A percentile compares a stretch with the other conserved stretches of the same genome.
phyloP scores from a whole-genome alignment of 1,140 invertebrate genomes.

The Drosophila parvula region DNA sequence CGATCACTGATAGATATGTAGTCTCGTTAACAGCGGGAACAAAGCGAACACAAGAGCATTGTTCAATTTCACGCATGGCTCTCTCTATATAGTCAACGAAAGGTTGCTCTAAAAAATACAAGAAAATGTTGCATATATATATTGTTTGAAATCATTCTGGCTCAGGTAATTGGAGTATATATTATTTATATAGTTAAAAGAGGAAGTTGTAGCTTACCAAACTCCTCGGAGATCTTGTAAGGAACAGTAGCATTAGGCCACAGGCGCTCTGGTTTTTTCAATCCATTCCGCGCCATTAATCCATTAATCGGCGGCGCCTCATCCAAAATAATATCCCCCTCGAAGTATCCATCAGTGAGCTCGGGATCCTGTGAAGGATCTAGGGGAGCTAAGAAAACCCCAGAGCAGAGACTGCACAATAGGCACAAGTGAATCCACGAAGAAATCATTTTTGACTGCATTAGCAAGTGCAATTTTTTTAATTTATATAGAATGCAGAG shows the following conservation, averaged over 20 bases:
- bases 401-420: conserved; percentile 15
- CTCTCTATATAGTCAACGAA: conserved; percentile 43
- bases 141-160: too few relatives aligned
- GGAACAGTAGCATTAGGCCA: conserved; percentile 82
- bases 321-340: conserved; percentile 32
- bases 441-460: conserved; percentile 46
- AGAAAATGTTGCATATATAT: too few relatives aligned
- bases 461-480: not conserved
- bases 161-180: too few relatives aligned
- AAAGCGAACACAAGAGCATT: conserved; percentile 68
- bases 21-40: conserved; percentile 35
- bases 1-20: conserved; percentile 36
- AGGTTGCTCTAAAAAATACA: not conserved
- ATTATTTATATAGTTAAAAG: not conserved
- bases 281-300: conserved; percentile 20
- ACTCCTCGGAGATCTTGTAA: conserved; percentile 61
- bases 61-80: conserved; percentile 78
- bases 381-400: conserved; percentile 17
- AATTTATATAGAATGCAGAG: conserved; percentile 1
- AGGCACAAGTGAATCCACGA: conserved; percentile 12
- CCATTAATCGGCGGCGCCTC: too few relatives aligned
- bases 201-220: conserved; percentile 46
- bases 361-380: not conserved
- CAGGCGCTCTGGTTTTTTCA: not conserved
- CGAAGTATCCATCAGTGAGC: not conserved